Evolutionary conservation across 1,140 invertebrate genomes (phyloP), one percentile per base, ranked within the genome.

Genomic region (Chionoecetes opilio): DNA sequence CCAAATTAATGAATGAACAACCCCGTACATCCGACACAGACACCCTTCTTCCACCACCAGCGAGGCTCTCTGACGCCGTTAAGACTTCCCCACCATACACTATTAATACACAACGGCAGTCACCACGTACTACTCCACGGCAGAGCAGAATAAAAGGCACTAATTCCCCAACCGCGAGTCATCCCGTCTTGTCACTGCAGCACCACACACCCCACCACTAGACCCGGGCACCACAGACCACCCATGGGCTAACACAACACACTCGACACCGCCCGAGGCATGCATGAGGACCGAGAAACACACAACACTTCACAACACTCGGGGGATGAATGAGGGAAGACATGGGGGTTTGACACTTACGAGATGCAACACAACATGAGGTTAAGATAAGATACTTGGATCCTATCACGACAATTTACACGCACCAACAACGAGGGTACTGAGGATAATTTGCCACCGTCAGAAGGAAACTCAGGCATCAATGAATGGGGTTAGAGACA

Each of bases 191-290:
- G 46, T 37, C 34, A 31, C 37, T 31, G 46, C 11, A 9, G 14
- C 88, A 90, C 37, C 88, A 46, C 88, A 90, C 88, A 90, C 88
- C 41, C 41, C 88, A 90, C 88, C 63, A 75, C n/a, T 53, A 53
- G 63, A 26, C 21, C 21, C 63, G 63, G 63, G 6, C 63, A 75
- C 63, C 63, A 75, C 63, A 75, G 21, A 26, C 21, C 63, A 75
- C 63, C 11, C 21, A 9, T 9, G 46, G 46, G 46, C 46, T 14
- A 53, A 53, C 11, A 75, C 63, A 75, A 21, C 11, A 75, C 63
- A 75, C 63, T 75, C n/a, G n/a, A n/a, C 21, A 75, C 63, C 21
- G 29, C 32, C 34, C n/a, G 14, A 34, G 9, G 85, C 37, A 87
- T 87, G 85, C 85, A 38, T 31, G 32, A 87, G 85, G 32, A 21